phyloP scores from a whole-genome alignment of 2,888 invertebrate genomes.

The Corythucha ciliata region DNA sequence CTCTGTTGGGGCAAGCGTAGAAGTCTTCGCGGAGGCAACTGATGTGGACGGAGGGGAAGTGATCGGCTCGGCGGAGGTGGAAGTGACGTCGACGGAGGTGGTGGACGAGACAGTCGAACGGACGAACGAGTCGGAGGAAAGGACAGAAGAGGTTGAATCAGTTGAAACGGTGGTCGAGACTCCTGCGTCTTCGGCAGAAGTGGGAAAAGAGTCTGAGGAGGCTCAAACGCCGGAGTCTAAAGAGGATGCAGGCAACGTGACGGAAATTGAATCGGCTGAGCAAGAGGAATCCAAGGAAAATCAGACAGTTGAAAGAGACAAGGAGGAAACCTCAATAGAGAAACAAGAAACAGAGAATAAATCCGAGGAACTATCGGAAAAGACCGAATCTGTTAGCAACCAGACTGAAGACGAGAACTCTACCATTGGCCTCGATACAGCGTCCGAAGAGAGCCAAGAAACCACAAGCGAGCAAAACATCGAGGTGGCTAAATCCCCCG shows the following conservation, averaged over 20 bases:
- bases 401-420: constrained; percentile 46
- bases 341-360: neutral
- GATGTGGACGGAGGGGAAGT: constrained; percentile 41
- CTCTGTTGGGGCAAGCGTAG: no score
- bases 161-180: constrained; percentile 3
- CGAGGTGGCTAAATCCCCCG: constrained; percentile 26
- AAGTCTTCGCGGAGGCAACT: no score
- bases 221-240: no score
- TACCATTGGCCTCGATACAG: constrained; percentile 41
- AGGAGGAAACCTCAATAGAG: neutral
- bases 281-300: no score
- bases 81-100: constrained; percentile 37
- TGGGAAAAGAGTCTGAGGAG: no score
- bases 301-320: no score
- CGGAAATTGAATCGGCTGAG: neutral
- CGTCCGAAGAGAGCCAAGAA: constrained; percentile 40
- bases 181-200: neutral
- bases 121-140: constrained; percentile 44
- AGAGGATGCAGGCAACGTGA: neutral
- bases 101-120: constrained; percentile 53
- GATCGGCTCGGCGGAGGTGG: constrained; percentile 39
- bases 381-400: neutral
- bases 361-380: neutral
- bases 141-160: constrained; percentile 2
- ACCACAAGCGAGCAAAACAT: constrained; percentile 42